phyloP scores from a whole-genome alignment of 2,113 vertebrate genomes.

The Chitala chitala region DNA sequence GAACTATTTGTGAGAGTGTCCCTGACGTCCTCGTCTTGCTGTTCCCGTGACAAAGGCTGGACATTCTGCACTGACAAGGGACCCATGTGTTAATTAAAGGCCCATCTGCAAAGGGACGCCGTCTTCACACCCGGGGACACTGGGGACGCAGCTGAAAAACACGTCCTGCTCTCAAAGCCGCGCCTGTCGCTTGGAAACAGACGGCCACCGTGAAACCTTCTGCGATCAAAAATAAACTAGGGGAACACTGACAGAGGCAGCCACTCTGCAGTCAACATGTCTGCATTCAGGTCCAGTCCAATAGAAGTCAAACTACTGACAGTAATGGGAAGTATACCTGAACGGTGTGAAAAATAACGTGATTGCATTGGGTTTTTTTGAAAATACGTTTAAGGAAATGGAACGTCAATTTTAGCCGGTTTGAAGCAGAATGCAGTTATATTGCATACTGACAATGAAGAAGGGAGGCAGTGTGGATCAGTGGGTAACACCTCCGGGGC shows the following conservation, averaged over 20 bases:
- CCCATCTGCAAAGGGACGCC: slow-evolving; percentile 48
- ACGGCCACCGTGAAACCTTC: background rate
- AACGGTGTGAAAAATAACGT: too few relatives aligned
- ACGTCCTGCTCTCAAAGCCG: slow-evolving; percentile 18
- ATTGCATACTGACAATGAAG: too few relatives aligned
- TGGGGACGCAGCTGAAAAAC: slow-evolving; percentile 31
- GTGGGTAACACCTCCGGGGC: too few relatives aligned
- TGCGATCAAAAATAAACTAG: background rate
- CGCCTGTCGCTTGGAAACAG: background rate
- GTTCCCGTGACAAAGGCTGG: slow-evolving; percentile 42
- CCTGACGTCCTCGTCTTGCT: slow-evolving; percentile 27
- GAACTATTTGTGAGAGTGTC: slow-evolving; percentile 18
- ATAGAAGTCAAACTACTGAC: background rate
- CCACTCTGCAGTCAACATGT: background rate
- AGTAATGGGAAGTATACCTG: too few relatives aligned
- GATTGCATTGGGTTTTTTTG: too few relatives aligned
- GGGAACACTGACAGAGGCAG: background rate
- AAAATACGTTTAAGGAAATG: too few relatives aligned
- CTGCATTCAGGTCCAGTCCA: background rate
- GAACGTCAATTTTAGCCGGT: too few relatives aligned
- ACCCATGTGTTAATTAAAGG: slow-evolving; percentile 53
- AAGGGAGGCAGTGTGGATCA: too few relatives aligned
- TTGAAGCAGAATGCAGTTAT: too few relatives aligned
- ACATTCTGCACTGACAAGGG: slow-evolving; percentile 36
- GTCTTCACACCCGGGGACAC: slow-evolving; percentile 41